Conservation (phyloP, 1,140 invertebrate genomes). For the Drosophila orena region DNA sequence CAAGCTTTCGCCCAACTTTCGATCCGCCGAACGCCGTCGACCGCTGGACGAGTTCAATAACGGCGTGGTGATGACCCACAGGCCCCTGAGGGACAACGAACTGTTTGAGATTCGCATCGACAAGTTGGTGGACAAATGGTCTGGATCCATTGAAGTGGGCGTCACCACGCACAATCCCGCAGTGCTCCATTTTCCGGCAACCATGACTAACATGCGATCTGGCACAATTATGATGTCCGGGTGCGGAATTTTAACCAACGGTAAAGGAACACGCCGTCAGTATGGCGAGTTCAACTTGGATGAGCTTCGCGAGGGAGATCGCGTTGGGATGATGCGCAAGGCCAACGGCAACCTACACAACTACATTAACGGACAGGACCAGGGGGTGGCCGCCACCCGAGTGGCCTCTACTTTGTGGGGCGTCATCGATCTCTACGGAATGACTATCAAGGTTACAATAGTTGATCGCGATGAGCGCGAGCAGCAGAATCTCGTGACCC, state of each 20-base stretch:
- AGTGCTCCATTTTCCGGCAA: slow-evolving; percentile 95
- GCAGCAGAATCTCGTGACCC: slow-evolving; percentile 90
- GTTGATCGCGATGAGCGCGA: slow-evolving; percentile 92
- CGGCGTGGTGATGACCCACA: slow-evolving; percentile 96
- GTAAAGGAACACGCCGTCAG: slow-evolving; percentile 95
- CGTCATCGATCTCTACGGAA: slow-evolving; percentile 97
- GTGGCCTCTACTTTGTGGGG: slow-evolving; percentile 94
- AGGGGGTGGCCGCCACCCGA: slow-evolving; percentile 93
- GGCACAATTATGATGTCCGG: slow-evolving; percentile 99
- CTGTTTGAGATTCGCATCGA: slow-evolving; percentile 97
- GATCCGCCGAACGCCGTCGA: slow-evolving; percentile 93
- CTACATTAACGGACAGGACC: slow-evolving; percentile 96
- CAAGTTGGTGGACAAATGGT: slow-evolving; percentile 96
- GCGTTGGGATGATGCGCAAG: slow-evolving; percentile 91
- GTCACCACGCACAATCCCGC: slow-evolving; percentile 97
- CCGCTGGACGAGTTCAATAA: slow-evolving; percentile 98
- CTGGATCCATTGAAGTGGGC: slow-evolving; percentile 96
- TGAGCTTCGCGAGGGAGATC: slow-evolving; percentile 95
- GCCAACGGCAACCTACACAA: slow-evolving; percentile 94
- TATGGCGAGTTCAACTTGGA: slow-evolving; percentile 98
- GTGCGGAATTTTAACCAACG: slow-evolving; percentile 96
- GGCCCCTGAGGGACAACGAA: slow-evolving; percentile 94
- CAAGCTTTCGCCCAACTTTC: slow-evolving; percentile 93
- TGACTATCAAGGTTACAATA: slow-evolving; percentile 97
- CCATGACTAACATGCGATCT: slow-evolving; percentile 98